Evolutionary conservation across 2,113 vertebrate species (phyloP).

Genomic region (Ptilonorhynchus violaceus): DNA sequence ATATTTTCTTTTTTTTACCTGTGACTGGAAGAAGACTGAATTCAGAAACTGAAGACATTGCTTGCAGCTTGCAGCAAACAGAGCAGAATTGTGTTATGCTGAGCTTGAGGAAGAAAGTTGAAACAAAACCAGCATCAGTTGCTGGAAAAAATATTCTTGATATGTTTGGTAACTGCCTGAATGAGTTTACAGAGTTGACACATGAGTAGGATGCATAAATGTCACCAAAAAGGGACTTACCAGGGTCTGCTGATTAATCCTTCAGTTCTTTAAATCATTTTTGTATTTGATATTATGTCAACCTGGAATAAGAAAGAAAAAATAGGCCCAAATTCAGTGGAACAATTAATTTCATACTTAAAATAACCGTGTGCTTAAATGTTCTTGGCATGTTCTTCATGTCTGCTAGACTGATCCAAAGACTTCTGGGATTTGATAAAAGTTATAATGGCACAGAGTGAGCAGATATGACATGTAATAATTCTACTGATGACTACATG

Average conservation of each 20-base stretch:
- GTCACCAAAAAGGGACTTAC: neutral
- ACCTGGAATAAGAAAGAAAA: neutral
- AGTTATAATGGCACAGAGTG: neutral
- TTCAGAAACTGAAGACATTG: neutral
- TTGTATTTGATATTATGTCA: neutral
- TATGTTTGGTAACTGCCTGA: conserved; percentile 1
- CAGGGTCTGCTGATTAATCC: neutral
- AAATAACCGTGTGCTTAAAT: neutral
- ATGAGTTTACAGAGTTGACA: conserved; percentile 21
- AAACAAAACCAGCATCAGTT: neutral
- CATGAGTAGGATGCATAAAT: neutral
- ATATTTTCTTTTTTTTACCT: neutral
- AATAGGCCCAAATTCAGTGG: neutral
- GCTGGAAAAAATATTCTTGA: neutral
- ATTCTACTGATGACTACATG: neutral
- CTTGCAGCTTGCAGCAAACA: neutral
- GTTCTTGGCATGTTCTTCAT: neutral
- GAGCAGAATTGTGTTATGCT: neutral
- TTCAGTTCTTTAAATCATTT: neutral
- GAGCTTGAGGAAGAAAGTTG: neutral
- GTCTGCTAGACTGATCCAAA: neutral
- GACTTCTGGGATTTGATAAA: neutral
- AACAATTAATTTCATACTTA: neutral
- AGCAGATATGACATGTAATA: neutral
- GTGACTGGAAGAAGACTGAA: neutral